phyloP scores from a whole-genome alignment of 2,888 invertebrate species.

The Carpatolechia fugitivella region DNA sequence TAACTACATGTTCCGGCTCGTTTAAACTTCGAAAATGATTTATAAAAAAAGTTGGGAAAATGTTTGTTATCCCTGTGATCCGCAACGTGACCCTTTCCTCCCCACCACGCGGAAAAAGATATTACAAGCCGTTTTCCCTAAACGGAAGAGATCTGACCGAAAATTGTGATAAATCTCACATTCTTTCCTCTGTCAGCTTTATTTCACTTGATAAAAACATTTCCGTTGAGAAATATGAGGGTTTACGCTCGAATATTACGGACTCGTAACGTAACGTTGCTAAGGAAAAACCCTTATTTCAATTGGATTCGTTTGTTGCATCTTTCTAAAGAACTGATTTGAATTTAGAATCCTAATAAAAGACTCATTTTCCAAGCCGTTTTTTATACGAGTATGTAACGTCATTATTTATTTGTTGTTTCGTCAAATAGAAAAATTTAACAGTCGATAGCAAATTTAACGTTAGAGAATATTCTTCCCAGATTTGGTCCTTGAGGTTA shows the following conservation, averaged over 20 bases:
- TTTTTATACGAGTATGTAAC: too few relatives aligned
- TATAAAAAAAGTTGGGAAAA: background rate
- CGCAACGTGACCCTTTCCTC: background rate
- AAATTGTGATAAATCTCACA: conserved; percentile 3
- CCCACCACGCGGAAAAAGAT: background rate
- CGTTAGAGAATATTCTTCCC: too few relatives aligned
- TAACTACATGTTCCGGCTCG: too few relatives aligned
- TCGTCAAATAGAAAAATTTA: too few relatives aligned
- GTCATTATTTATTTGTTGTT: too few relatives aligned
- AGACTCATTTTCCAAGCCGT: too few relatives aligned
- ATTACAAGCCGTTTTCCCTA: background rate
- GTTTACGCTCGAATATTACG: background rate
- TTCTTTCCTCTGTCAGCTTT: background rate
- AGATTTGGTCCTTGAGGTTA: too few relatives aligned
- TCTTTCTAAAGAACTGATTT: too few relatives aligned
- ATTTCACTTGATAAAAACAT: background rate
- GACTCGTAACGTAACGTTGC: background rate
- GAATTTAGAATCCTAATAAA: too few relatives aligned
- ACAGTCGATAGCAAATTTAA: too few relatives aligned
- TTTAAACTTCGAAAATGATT: too few relatives aligned
- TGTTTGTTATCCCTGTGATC: background rate
- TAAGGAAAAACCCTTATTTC: background rate
- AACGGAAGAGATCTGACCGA: background rate
- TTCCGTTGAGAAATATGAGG: background rate
- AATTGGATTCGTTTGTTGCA: background rate